phyloP scores from a whole-genome alignment of 2,797 vertebrate species.

The Molossus molossus region DNA sequence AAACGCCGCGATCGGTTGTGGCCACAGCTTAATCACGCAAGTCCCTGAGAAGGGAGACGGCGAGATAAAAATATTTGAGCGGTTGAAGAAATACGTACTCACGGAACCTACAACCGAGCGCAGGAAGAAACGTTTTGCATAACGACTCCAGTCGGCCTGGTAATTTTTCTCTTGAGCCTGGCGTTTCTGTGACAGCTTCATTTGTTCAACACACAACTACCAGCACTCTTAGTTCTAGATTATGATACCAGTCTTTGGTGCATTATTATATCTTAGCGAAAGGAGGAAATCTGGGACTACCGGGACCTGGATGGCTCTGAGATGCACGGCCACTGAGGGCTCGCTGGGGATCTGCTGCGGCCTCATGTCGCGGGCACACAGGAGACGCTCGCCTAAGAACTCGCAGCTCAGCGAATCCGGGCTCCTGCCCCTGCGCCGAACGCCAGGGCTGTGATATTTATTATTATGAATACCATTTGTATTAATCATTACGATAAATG shows the following conservation, averaged over 20 bases:
- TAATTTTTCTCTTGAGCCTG: constrained; percentile 93
- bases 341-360: constrained; percentile 83
- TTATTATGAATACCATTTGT: constrained; percentile 99
- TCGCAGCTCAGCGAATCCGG: constrained; percentile 89
- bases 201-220: constrained; percentile 92
- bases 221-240: constrained; percentile 90
- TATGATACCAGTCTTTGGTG: constrained; percentile 89
- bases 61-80: constrained; percentile 90
- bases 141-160: constrained; percentile 89
- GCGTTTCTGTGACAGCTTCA: constrained; percentile 93
- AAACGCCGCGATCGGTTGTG: constrained; percentile 88
- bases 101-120: constrained; percentile 80
- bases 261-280: constrained; percentile 88
- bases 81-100: constrained; percentile 90
- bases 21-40: constrained; percentile 92
- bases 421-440: constrained; percentile 86
- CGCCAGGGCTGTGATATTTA: constrained; percentile 96
- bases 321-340: constrained; percentile 88
- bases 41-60: constrained; percentile 86
- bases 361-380: constrained; percentile 80
- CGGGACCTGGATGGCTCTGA: constrained; percentile 87
- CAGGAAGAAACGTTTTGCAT: constrained; percentile 89
- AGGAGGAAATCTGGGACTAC: constrained; percentile 89
- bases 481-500: constrained; percentile 99
- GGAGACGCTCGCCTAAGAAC: constrained; percentile 76